Conservation (phyloP, 2,113 vertebrate genomes). For the Daboia siamensis region DNA sequence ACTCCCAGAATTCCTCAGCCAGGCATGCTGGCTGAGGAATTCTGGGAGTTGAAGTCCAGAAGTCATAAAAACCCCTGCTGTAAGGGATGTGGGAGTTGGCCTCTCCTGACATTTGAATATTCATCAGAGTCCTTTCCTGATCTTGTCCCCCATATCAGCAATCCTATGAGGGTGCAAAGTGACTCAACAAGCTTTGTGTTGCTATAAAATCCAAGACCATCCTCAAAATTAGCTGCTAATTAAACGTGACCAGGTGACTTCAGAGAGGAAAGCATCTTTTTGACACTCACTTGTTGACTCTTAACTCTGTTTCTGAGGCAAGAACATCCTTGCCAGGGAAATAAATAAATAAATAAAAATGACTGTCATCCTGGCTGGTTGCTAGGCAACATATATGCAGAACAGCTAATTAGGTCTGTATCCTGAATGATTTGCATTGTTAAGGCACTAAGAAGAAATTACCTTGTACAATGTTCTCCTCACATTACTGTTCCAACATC, state of each 20-base stretch:
- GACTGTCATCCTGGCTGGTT: neutral
- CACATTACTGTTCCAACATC: neutral
- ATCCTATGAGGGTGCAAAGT: neutral
- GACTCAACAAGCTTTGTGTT: neutral
- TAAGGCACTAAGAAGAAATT: neutral
- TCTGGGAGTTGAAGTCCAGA: too few relatives aligned
- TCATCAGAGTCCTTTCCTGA: neutral
- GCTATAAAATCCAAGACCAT: neutral
- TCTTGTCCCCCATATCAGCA: neutral
- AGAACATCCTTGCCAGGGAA: neutral
- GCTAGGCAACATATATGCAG: neutral
- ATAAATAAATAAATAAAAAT: neutral
- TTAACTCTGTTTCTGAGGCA: neutral
- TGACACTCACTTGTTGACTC: neutral
- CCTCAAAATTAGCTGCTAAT: neutral
- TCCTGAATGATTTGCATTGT: neutral
- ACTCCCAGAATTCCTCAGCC: too few relatives aligned
- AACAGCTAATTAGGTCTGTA: neutral
- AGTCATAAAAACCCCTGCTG: too few relatives aligned
- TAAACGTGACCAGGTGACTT: neutral
- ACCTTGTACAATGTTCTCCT: neutral
- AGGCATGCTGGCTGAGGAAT: too few relatives aligned
- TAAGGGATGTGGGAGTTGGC: neutral
- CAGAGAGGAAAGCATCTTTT: neutral
- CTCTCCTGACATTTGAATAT: neutral